Evolutionary conservation across 53 echinoderm and acorn worm genomes (phyloP).

Genomic region (Actinopyga echinites): DNA sequence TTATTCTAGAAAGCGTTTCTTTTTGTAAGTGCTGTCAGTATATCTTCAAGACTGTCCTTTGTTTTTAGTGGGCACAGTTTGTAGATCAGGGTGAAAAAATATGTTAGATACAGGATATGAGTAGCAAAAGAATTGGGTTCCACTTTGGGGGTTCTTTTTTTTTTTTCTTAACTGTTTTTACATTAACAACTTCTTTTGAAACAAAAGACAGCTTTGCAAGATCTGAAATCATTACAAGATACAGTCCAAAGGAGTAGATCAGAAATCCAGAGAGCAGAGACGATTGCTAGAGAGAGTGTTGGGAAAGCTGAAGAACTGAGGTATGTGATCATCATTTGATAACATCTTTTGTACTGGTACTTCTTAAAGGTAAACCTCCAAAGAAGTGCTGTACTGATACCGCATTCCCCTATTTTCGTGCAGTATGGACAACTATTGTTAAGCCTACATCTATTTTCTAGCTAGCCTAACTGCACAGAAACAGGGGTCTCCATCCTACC

Average conservation of each 20-base stretch:
- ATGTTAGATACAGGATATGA: too few relatives aligned
- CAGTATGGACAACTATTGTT: too few relatives aligned
- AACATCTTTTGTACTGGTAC: background rate
- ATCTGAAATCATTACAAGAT: slow-evolving; percentile 75
- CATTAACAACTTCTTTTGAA: too few relatives aligned
- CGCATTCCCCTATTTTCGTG: background rate
- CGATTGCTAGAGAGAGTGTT: slow-evolving; percentile 63
- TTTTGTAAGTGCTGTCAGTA: too few relatives aligned
- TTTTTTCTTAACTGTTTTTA: background rate
- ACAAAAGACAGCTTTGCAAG: slow-evolving; percentile 71
- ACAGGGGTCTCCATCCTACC: too few relatives aligned
- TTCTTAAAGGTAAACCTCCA: background rate
- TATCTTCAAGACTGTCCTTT: too few relatives aligned
- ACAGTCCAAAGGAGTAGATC: slow-evolving; percentile 76
- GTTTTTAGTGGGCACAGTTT: too few relatives aligned
- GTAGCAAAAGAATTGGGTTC: too few relatives aligned
- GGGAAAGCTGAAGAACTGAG: slow-evolving; percentile 79
- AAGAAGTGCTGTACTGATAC: background rate
- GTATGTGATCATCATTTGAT: slow-evolving; percentile 34
- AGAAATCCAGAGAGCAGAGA: slow-evolving; percentile 82
- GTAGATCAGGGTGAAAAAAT: too few relatives aligned
- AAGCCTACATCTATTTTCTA: too few relatives aligned
- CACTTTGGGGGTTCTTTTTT: background rate
- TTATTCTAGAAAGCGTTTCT: too few relatives aligned
- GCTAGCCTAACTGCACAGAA: too few relatives aligned